Base-by-base conservation (phyloP, 2,797 vertebrate species). In the Diceros bicornis region DNA sequence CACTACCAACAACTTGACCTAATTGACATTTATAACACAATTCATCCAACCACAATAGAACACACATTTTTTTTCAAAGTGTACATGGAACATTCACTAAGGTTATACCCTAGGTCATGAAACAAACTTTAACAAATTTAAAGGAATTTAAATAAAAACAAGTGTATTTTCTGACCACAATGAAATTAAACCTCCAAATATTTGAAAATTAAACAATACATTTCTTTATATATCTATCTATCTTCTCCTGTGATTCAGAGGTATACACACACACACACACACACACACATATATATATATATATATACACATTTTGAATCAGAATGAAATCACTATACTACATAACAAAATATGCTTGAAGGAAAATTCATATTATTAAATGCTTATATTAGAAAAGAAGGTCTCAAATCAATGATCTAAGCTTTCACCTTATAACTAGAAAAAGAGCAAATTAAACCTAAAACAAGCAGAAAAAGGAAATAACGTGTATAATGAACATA, bases 381-480 rank as follows among this genome's bases (percentile, higher is more conserved):
- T 89, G 10, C 1, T 86, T 68, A 71, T 91, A 21, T 64, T 90
- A 61, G 18, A 37, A 81, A 52, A 69, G 0, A 59, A 5, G 6
- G 16, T 66, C 29, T 68, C 55, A 78, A 47, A 32, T 87, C 41
- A 87, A 74, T 78, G 34, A 78, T 50, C 32, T 83, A 84, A 91
- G 10, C 5, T 81, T 64, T 57, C 23, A 77, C 17, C n/a, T 68
- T 44, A 20, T 34, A 91, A 79, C 4, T 59, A 93, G 20, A 75
- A 94, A 95, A 95, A 81, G 10, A 66, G 9, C 9, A 77, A 96
- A 89, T 72, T 62, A 89, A 91, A 66, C 41, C 29, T 95, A 69
- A 64, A 90, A 75, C 5, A 91, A 61, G 18, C 4, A 75, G 18
- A 77, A 89, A 82, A 94, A 59, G 32, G n/a, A 88, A 72, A 87